These are phyloP conservation scores for Marcusenius ussheri DNA, from an alignment of 2,113 vertebrate species.

Conservation along the genomic window DNA sequence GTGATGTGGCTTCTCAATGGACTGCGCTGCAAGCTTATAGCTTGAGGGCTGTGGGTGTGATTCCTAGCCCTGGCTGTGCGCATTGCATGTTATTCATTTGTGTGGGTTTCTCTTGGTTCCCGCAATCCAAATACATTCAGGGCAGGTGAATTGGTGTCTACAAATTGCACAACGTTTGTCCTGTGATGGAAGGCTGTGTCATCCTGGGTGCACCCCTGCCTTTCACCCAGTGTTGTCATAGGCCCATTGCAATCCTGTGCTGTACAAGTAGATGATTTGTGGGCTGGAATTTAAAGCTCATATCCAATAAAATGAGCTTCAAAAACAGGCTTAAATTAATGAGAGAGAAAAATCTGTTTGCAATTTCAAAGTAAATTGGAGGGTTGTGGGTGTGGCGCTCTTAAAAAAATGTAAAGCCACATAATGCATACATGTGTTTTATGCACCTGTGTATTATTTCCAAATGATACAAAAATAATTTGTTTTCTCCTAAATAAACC, in stretches of 20 bases:
- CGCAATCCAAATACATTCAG: not conserved
- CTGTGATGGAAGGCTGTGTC: not conserved
- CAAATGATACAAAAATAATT: not conserved
- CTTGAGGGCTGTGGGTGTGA: not conserved
- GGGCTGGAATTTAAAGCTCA: not conserved
- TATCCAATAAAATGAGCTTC: not conserved
- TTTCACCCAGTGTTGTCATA: not conserved
- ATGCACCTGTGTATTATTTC: not conserved
- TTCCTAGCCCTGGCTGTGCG: not conserved
- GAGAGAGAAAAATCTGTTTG: not conserved
- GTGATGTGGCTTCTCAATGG: not conserved
- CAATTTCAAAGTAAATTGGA: not conserved
- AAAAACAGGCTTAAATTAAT: not conserved
- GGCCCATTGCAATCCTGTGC: not conserved
- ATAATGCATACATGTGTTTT: not conserved
- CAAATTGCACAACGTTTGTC: not conserved
- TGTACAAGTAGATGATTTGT: not conserved
- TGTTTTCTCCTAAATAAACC: not conserved
- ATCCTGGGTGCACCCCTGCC: not conserved
- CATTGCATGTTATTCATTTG: not conserved
- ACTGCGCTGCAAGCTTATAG: not conserved
- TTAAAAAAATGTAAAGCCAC: not conserved
- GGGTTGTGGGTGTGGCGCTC: not conserved
- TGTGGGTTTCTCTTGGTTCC: not conserved
- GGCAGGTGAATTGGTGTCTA: not conserved